phyloP scores from a whole-genome alignment of 2,113 vertebrate genomes.

The Amazona vittata region DNA sequence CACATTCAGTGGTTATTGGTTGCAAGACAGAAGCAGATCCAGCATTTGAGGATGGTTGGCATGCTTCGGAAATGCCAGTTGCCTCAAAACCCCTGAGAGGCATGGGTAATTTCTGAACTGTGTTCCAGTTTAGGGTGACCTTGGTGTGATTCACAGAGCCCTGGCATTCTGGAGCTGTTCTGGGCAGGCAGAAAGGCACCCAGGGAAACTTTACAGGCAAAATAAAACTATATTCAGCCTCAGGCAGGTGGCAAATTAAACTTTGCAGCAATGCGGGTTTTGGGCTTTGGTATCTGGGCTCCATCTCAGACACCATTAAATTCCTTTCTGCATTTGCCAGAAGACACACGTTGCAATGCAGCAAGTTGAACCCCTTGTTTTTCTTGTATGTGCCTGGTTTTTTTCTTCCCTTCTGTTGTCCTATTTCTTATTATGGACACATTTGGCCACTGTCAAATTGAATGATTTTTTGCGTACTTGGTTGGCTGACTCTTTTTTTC shows the following conservation, averaged over 20 bases:
- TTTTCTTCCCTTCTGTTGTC: neutral
- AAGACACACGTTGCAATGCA: neutral
- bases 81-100: neutral
- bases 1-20: neutral
- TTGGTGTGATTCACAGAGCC: neutral
- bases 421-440: neutral
- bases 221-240: neutral
- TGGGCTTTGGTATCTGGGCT: neutral
- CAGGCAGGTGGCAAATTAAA: constrained; percentile 4
- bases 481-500: neutral
- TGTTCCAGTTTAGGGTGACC: neutral
- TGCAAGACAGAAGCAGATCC: neutral
- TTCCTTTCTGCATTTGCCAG: neutral
- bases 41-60: neutral
- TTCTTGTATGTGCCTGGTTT: neutral
- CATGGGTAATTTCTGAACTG: neutral
- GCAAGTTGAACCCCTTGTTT: neutral
- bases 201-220: neutral
- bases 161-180: neutral
- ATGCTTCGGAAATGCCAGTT: neutral
- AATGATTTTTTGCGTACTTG: constrained; percentile 38
- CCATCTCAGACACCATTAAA: neutral
- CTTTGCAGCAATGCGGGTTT: neutral
- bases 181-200: neutral
- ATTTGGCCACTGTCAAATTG: constrained; percentile 26